A percentile compares a stretch with the other conserved stretches of the same genome.
phyloP scores from a whole-genome alignment of 2,113 vertebrate species.

The Mirounga angustirostris region DNA sequence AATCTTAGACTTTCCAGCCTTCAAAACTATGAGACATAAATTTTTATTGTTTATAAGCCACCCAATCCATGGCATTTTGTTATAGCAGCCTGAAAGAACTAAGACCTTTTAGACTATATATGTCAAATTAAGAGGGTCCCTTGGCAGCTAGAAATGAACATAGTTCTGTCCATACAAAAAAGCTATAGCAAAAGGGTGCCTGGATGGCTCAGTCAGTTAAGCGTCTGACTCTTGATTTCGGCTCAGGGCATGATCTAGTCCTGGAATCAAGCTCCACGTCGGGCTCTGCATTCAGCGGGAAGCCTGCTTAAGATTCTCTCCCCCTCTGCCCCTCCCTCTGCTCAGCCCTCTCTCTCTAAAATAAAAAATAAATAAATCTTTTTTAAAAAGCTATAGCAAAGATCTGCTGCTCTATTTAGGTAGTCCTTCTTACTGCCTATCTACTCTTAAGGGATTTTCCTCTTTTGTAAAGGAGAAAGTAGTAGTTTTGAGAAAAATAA shows the following conservation, averaged over 20 bases:
- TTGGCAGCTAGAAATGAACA: neutral
- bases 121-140: neutral
- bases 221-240: neutral
- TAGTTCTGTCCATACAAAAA: neutral
- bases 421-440: neutral
- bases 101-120: neutral
- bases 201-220: neutral
- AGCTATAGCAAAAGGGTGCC: neutral
- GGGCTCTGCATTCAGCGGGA: fast-evolving
- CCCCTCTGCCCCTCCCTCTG: neutral
- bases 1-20: neutral
- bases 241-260: neutral
- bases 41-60: neutral
- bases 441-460: neutral
- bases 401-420: neutral
- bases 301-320: neutral
- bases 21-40: neutral
- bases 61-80: neutral
- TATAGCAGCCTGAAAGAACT: neutral
- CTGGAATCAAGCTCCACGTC: neutral
- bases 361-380: neutral
- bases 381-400: neutral
- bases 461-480: slow-evolving; percentile 18
- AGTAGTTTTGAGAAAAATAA: slow-evolving; percentile 22
- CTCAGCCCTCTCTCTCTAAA: neutral